Base-by-base conservation (phyloP, 1,140 invertebrate genomes). In the Cataglyphis hispanica region DNA sequence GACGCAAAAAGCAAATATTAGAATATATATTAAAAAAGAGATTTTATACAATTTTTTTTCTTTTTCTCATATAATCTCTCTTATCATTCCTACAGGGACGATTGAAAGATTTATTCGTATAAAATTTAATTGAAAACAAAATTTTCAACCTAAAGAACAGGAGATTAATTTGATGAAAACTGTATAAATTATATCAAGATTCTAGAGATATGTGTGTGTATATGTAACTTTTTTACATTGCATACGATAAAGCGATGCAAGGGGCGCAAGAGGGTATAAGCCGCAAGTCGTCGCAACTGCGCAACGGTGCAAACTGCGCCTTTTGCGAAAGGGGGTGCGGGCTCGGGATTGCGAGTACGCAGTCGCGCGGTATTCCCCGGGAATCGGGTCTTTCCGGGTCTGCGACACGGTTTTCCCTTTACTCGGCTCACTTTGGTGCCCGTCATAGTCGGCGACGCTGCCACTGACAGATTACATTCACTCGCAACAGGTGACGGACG, bases 371-470 rank as follows among this genome's bases (percentile, higher is more conserved):
- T 69, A 92, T 94, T 94, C 93, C 92, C 94, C 93, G 93, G 94
- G 93, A 94, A 94, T 93, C 93, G 93, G 93, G 92, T 92, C 93
- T 94, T 94, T 94, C 93, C 93, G 93, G 93, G 93, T 91, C 93
- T 92, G 88, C 91, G 89, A 90, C 91, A 91, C 89, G 89, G 87
- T 89, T 86, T 69, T 89, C 85, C 90, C 53, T 86, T 88, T 87
- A 89, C 90, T 87, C 90, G 91, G 91, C 85, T 92, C 91, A 92
- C 89, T 89, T 89, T 87, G 86, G 74, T 89, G 87, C 60, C 81
- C 87, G 87, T 31, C 25, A 19, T 61, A 88, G 91, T 81, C 88
- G 85, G 84, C 89, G 87, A 86, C 91, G 90, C 16, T 74, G 86
- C 87, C 83, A 89, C 7, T 86, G 25, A 76, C 83, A 37, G 70